A percentile compares a stretch with the other conserved stretches of the same genome.
Conservation (phyloP, 2,113 vertebrate species). For the Anthoscopus minutus region DNA sequence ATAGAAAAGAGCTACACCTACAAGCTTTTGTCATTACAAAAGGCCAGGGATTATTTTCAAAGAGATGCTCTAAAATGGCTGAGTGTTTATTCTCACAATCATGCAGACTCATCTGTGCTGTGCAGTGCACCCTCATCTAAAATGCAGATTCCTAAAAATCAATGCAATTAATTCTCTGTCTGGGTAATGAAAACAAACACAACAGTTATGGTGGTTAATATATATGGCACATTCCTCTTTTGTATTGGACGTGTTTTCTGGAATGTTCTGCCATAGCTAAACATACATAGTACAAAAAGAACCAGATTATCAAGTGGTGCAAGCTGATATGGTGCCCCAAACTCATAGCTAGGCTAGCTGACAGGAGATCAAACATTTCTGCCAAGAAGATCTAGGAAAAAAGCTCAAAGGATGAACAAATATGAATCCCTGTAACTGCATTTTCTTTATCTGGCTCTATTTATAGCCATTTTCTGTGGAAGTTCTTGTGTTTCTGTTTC, state of each 20-base stretch:
- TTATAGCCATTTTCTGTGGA: not conserved
- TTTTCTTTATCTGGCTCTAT: not conserved
- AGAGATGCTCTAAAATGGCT: not conserved
- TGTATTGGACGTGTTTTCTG: not conserved
- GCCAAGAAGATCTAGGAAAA: not conserved
- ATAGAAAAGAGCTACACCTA: not conserved
- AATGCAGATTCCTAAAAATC: slow-evolving; percentile 31
- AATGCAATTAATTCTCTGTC: not conserved
- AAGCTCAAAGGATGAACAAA: not conserved
- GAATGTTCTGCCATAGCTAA: not conserved
- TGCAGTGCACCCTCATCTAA: not conserved
- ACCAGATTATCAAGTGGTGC: not conserved
- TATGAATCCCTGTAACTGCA: not conserved
- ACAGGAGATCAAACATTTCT: not conserved
- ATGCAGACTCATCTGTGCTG: not conserved
- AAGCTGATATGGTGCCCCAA: not conserved
- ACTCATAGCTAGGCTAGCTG: not conserved
- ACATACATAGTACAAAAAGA: not conserved
- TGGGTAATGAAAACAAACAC: not conserved
- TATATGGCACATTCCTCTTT: not conserved
- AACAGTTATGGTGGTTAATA: not conserved
- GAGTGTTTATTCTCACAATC: not conserved
- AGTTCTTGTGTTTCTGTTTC: not conserved
- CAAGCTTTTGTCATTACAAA: not conserved
- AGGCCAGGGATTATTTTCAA: not conserved